Evolutionary conservation across 1,140 invertebrate species (phyloP).

Genomic region (Plectrocnemia conspersa): DNA sequence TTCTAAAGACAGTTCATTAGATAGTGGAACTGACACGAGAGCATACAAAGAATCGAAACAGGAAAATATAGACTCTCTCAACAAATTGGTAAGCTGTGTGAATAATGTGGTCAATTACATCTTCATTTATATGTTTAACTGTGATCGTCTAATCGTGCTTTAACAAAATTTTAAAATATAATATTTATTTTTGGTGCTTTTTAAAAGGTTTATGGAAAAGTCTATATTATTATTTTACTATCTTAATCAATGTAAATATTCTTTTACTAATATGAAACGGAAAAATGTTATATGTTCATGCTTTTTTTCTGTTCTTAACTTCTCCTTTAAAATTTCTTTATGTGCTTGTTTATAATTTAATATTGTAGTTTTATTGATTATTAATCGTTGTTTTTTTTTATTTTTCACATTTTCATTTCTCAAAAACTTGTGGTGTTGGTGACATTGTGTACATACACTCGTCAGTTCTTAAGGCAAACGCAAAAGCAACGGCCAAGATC

Average conservation of each 20-base stretch:
- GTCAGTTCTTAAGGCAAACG: conserved; percentile 6
- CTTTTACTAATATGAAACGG: conserved; percentile 1
- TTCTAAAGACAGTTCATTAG: conserved; percentile 78
- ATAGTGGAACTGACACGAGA: conserved; percentile 71
- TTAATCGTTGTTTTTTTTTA: conserved; percentile 6
- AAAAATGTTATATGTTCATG: too few species aligned
- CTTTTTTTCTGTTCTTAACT: too few species aligned
- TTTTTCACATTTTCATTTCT: conserved; percentile 9
- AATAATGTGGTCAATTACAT: too few species aligned
- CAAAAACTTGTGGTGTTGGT: conserved; percentile 17
- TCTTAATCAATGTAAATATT: not conserved
- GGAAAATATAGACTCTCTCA: conserved; percentile 39
- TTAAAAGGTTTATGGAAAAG: not conserved
- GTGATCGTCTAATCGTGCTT: conserved; percentile 37
- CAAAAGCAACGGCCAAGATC: conserved; percentile 20
- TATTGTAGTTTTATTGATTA: conserved; percentile 29
- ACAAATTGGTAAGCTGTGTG: conserved; percentile 40
- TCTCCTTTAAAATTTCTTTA: too few species aligned
- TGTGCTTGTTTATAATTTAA: conserved; percentile 24
- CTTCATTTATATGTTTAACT: conserved; percentile 34
- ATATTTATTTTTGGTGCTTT: too few species aligned
- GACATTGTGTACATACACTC: conserved; percentile 7
- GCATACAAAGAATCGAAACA: conserved; percentile 35
- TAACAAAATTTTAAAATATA: too few species aligned
- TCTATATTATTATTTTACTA: not conserved